phyloP scores from a whole-genome alignment of 2,797 vertebrate species.

The Acridotheres tristis region DNA sequence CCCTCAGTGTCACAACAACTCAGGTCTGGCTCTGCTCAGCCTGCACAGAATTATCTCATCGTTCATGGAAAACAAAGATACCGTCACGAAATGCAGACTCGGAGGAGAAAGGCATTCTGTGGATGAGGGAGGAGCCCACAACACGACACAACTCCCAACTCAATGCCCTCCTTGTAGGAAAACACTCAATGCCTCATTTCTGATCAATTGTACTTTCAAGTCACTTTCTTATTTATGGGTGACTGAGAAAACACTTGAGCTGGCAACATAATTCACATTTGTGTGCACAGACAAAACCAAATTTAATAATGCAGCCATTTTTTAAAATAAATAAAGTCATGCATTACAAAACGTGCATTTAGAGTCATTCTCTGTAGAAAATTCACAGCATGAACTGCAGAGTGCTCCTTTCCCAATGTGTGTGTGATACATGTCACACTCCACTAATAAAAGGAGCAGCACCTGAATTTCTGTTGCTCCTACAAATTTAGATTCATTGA shows the following conservation, averaged over 20 bases:
- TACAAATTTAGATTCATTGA: fast-evolving
- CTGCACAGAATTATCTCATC: neutral
- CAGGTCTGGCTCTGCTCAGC: neutral
- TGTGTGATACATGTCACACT: too few relatives aligned
- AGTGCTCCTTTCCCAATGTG: neutral
- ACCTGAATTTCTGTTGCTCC: neutral
- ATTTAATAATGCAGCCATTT: constrained; percentile 25
- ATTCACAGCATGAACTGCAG: neutral
- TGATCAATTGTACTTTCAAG: constrained; percentile 31
- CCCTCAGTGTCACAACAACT: neutral
- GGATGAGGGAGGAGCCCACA: neutral
- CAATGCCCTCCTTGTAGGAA: constrained; percentile 7
- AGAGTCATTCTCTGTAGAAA: neutral
- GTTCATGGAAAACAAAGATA: constrained; percentile 10
- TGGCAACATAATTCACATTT: constrained; percentile 43
- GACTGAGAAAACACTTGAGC: constrained; percentile 42
- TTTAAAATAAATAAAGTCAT: neutral
- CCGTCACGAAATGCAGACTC: neutral
- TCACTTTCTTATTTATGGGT: constrained; percentile 28
- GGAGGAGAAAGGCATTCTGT: constrained; percentile 17
- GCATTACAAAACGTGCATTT: neutral
- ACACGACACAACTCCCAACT: neutral
- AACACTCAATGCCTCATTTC: neutral
- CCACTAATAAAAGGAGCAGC: neutral
- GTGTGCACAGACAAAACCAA: constrained; percentile 27